A percentile compares a stretch with the other conserved stretches of the same genome.
These are phyloP conservation scores for Scartelaos histophorus DNA, from an alignment of 2,113 vertebrate genomes.

Conservation along the genomic window DNA sequence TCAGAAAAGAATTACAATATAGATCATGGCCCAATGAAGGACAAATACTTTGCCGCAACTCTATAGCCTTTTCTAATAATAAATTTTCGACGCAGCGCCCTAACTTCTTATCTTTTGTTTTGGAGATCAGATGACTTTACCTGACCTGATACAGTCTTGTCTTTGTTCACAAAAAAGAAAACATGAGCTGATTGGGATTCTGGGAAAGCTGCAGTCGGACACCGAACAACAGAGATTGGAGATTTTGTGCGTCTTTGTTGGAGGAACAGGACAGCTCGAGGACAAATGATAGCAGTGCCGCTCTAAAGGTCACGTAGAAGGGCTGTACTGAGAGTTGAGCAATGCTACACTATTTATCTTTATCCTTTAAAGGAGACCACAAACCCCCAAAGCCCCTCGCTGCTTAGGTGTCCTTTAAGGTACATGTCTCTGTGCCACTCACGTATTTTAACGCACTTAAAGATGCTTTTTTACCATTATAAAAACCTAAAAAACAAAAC, in stretches of 20 bases:
- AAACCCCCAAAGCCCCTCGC: slow-evolving; percentile 28
- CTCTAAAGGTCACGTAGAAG: slow-evolving; percentile 70
- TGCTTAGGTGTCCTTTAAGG: slow-evolving; percentile 24
- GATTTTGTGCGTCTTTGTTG: slow-evolving; percentile 47
- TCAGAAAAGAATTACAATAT: neutral
- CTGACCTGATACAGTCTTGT: slow-evolving; percentile 7
- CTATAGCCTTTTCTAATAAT: neutral
- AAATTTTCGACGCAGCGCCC: neutral
- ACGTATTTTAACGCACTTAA: neutral
- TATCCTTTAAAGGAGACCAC: slow-evolving; percentile 35
- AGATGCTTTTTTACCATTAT: neutral
- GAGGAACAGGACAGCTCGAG: slow-evolving; percentile 44
- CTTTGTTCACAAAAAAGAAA: slow-evolving; percentile 34
- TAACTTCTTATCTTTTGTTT: slow-evolving; percentile 12
- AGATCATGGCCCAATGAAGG: neutral
- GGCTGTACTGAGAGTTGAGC: slow-evolving; percentile 70
- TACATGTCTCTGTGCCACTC: slow-evolving; percentile 27
- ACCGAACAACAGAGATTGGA: slow-evolving; percentile 37
- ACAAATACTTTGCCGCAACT: neutral
- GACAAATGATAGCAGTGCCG: slow-evolving; percentile 56
- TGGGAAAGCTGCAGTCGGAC: slow-evolving; percentile 13
- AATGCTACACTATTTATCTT: slow-evolving; percentile 66
- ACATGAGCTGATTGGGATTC: slow-evolving; percentile 33
- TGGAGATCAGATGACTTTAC: slow-evolving; percentile 13
- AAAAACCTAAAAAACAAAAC: no score